Evolutionary conservation across 1,140 invertebrate genomes (phyloP).

Genomic region (Apocrypta bakeri): DNA sequence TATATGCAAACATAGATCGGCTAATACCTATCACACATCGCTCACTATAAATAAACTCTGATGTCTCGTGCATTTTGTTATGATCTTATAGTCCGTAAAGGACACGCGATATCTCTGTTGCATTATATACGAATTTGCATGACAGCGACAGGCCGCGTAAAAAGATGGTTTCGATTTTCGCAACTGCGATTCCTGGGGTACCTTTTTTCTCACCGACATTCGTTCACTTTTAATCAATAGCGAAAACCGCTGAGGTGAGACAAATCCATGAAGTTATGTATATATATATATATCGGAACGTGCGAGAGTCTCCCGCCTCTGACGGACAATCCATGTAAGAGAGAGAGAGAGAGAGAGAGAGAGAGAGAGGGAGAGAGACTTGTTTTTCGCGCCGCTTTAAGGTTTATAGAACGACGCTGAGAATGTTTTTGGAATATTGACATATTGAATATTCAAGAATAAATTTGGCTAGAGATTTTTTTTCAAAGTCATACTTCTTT

Average conservation of each 20-base stretch:
- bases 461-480: not conserved
- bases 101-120: not conserved
- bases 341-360: not conserved
- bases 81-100: no score
- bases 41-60: constrained; percentile 38
- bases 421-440: not conserved
- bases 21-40: not conserved
- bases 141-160: not conserved
- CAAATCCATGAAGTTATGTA: not conserved
- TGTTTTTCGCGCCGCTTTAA: no score
- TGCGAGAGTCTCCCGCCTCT: not conserved
- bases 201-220: not conserved
- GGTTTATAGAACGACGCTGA: no score
- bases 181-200: not conserved
- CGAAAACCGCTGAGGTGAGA: not conserved
- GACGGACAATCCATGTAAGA: no score
- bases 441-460: constrained; percentile 24
- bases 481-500: no score
- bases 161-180: not conserved
- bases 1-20: not conserved
- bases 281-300: no score
- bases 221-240: not conserved
- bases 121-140: no score
- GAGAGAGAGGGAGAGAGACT: not conserved
- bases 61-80: constrained; percentile 37